phyloP scores from a whole-genome alignment of 2,888 invertebrate genomes.

The Pachycephus smyrnensis region DNA sequence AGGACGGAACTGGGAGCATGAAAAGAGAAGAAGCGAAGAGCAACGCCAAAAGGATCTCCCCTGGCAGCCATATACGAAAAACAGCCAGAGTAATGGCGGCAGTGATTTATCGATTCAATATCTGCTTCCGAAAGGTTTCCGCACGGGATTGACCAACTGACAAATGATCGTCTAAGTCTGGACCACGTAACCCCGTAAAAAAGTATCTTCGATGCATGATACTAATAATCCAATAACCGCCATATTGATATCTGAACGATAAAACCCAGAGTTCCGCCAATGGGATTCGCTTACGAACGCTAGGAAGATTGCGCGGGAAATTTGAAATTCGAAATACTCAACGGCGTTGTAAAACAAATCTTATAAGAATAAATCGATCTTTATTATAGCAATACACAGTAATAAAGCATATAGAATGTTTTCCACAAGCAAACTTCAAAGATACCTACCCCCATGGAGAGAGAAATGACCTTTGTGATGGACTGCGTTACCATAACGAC shows the following conservation, averaged over 20 bases:
- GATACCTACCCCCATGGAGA: slow-evolving; percentile 13
- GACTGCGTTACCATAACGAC: slow-evolving; percentile 50
- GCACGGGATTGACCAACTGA: not conserved
- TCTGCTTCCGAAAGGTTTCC: slow-evolving; percentile 3
- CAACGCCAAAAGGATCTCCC: not conserved
- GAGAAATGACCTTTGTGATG: slow-evolving; percentile 44
- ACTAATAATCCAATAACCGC: no score
- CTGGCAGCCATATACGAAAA: not conserved
- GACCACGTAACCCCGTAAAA: no score
- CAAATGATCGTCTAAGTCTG: not conserved
- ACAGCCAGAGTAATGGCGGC: not conserved
- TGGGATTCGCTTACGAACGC: no score
- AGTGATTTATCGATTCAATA: slow-evolving; percentile 4
- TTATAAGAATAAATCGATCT: no score
- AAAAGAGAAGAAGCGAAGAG: not conserved
- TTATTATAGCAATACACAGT: no score
- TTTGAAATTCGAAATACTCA: no score
- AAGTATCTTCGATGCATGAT: no score
- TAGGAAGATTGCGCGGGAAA: no score
- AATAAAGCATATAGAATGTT: no score
- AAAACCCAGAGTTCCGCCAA: no score
- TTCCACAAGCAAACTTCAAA: not conserved
- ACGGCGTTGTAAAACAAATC: no score
- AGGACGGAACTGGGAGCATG: not conserved
- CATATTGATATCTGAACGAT: no score